A percentile compares a stretch with the other conserved stretches of the same genome.
Conservation (phyloP, 2,113 vertebrate species). For the Galbula dea region DNA sequence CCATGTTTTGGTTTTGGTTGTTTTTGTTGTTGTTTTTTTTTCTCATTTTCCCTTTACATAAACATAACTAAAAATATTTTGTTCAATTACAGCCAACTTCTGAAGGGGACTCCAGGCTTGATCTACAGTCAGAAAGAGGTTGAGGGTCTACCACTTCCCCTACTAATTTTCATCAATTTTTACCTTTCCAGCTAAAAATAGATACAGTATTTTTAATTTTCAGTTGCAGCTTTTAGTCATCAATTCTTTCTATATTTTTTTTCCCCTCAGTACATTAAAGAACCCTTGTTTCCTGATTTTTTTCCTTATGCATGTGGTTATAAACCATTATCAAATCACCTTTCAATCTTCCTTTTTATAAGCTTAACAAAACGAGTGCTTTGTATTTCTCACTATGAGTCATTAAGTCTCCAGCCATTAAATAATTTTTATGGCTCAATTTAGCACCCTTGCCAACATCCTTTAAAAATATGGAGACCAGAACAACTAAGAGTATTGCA, state of each 20-base stretch:
- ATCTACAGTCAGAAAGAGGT: not conserved
- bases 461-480: not conserved
- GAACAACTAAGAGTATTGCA: not conserved
- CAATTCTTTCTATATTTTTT: not conserved
- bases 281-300: slow-evolving; percentile 21
- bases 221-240: not conserved
- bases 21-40: too few relatives aligned
- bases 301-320: not conserved
- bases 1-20: too few relatives aligned
- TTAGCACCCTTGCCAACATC: not conserved
- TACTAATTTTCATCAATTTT: not conserved
- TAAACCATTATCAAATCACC: slow-evolving; percentile 43
- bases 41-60: not conserved
- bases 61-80: not conserved
- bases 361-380: slow-evolving; percentile 30
- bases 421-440: slow-evolving; percentile 43
- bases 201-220: not conserved
- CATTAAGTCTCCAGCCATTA: slow-evolving; percentile 27
- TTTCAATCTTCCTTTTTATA: slow-evolving; percentile 47
- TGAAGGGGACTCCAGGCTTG: not conserved
- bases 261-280: not conserved
- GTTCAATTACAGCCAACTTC: not conserved
- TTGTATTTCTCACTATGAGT: slow-evolving; percentile 37
- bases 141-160: not conserved
- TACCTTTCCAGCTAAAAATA: not conserved